Percentiles rank a stretch among this genome's conserved stretches.
Conservation (phyloP, 2,113 vertebrate genomes). For the Marmota monax region DNA sequence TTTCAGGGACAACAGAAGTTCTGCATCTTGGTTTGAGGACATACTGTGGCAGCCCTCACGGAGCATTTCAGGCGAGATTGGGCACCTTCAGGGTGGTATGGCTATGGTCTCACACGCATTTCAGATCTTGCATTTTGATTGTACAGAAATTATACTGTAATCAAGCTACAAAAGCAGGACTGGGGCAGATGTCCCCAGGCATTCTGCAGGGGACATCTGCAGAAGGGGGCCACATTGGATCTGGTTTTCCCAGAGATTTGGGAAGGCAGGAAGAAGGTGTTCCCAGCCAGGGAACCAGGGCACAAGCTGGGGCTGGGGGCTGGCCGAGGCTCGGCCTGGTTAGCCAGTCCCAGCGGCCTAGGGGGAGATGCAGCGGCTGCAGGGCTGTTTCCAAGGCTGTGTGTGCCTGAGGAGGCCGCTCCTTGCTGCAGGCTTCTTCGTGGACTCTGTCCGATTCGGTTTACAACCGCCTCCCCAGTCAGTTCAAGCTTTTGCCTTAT, state of each 20-base stretch:
- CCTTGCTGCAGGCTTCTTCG: rapidly evolving
- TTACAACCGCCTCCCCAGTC: background rate
- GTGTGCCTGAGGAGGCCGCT: background rate
- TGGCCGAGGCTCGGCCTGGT: too few species aligned
- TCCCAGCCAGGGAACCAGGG: too few species aligned
- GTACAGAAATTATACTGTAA: background rate
- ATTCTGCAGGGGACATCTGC: background rate
- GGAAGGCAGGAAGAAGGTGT: background rate
- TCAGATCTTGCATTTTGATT: background rate
- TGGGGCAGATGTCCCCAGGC: background rate
- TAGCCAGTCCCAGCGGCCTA: background rate
- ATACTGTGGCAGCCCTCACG: background rate
- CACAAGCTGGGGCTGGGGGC: background rate
- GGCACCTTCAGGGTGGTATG: too few species aligned
- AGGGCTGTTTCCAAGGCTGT: background rate
- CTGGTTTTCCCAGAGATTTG: background rate
- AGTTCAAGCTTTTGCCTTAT: background rate
- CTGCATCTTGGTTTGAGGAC: background rate
- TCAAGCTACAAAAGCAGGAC: background rate
- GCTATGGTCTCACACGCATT: background rate
- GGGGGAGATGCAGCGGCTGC: rapidly evolving
- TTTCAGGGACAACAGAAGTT: background rate
- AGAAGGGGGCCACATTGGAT: rapidly evolving
- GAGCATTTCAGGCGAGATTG: too few species aligned
- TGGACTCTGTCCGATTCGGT: background rate